Conservation (phyloP, 1,140 invertebrate genomes). For the Bombus balteatus region DNA sequence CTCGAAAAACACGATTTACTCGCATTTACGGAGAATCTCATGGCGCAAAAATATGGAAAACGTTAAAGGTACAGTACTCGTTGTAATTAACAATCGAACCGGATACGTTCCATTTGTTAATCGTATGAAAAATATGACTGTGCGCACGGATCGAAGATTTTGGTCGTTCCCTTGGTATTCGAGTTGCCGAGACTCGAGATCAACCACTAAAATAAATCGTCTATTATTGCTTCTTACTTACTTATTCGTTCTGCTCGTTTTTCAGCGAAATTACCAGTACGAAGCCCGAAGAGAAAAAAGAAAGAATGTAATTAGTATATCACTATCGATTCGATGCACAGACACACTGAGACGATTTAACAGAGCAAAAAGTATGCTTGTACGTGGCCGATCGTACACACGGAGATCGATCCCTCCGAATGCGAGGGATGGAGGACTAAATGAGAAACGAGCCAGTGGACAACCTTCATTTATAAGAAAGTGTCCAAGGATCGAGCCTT, state of each 20-base stretch:
- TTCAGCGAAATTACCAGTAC: not conserved
- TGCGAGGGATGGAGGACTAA: conserved; percentile 73
- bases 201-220: not conserved
- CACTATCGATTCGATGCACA: conserved; percentile 22
- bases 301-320: not conserved
- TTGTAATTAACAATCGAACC: too few species aligned
- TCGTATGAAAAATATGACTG: too few species aligned
- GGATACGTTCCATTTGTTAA: rapidly evolving
- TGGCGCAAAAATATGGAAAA: too few species aligned
- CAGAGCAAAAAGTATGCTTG: not conserved
- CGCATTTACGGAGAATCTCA: too few species aligned
- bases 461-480: conserved; percentile 81
- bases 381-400: not conserved
- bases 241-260: not conserved
- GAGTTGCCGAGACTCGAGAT: too few species aligned
- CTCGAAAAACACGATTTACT: too few species aligned
- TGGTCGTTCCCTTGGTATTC: too few species aligned
- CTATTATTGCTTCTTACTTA: not conserved
- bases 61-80: too few species aligned
- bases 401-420: conserved; percentile 28
- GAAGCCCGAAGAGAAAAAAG: too few species aligned
- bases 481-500: conserved; percentile 78
- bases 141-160: too few species aligned
- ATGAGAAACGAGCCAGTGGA: conserved; percentile 66
- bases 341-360: not conserved